These are phyloP conservation scores for Glossophaga mutica DNA, from an alignment of 2,797 vertebrate species.

Conservation along the genomic window DNA sequence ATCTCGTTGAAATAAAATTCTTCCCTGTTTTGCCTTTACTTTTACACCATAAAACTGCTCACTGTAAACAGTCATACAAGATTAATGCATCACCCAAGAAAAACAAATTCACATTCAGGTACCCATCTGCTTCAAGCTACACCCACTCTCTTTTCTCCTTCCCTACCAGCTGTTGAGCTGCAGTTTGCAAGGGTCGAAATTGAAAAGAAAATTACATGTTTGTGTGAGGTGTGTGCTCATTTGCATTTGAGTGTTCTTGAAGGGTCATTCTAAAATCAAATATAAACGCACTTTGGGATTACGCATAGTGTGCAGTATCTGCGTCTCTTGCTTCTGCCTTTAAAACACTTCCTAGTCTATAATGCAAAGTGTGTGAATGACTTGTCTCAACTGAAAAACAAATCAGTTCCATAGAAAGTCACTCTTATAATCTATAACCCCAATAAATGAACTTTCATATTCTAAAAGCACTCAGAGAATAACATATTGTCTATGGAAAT, in stretches of 20 bases:
- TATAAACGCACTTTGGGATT: neutral
- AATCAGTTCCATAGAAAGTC: neutral
- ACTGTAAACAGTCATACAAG: neutral
- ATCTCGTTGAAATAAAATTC: slow-evolving; percentile 15
- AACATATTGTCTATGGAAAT: neutral
- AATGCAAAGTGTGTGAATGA: neutral
- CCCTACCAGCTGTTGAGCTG: neutral
- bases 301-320: neutral
- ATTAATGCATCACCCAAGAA: neutral
- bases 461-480: slow-evolving; percentile 5
- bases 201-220: neutral
- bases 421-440: neutral
- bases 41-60: neutral
- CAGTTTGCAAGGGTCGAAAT: slow-evolving; percentile 3
- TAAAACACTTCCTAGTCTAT: neutral
- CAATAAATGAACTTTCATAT: slow-evolving; percentile 26
- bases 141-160: neutral
- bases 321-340: neutral
- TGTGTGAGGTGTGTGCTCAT: neutral
- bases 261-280: neutral
- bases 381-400: neutral
- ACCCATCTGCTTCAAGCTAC: neutral
- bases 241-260: neutral
- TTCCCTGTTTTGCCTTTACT: neutral
- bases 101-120: neutral